Base-by-base conservation (phyloP, 2,113 vertebrate genomes). In the Ophiodon elongatus region DNA sequence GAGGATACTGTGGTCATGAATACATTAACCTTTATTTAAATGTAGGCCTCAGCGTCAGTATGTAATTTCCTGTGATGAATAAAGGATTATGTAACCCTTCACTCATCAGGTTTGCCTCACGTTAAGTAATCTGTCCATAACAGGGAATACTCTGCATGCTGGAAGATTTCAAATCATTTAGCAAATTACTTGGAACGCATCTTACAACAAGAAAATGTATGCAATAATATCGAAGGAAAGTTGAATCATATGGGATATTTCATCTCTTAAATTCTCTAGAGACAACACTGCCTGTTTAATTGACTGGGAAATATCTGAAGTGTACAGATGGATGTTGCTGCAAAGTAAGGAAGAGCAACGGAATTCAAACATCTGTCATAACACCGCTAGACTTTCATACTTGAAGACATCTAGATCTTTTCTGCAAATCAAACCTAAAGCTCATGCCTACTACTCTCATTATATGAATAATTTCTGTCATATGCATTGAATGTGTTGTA, bases 81-180 rank as follows among this genome's bases (percentile, higher is more conserved):
- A 23, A 50, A 19, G 17, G 6, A 8, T 50, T 17, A 50, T 50
- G 47, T 50, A 50, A 25, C 6, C 27, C 33, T n/a, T 33, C 50
- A 56, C 27, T 47, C 73, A 35, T 75, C 41, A n/a, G 71, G 4
- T 63, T 74, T 47, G 37, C 59, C 72, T 50, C 43, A 76, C n/a
- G 13, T 35, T 3, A 52, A 70, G 6, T 21, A 29, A 43, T 21
- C 9, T 47, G 70, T 27, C 70, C 17, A 21, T 35, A 57, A 41
- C n/a, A 8, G 8, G 21, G n/a, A 43, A 10, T 31, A 4, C 7
- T 59, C 37, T 60, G 56, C 41, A 29, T 29, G 6, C 41, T 67
- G 65, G 25, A 29, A 9, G 25, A 65, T 21, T 52, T 50, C 4
- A n/a, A 47, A 23, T 69, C 0, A 50, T 23, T 50, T 33, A 31